Evolutionary conservation across 2,113 vertebrate genomes (phyloP), one percentile per base, ranked within the genome.

Genomic region (Sceloporus tristichus): DNA sequence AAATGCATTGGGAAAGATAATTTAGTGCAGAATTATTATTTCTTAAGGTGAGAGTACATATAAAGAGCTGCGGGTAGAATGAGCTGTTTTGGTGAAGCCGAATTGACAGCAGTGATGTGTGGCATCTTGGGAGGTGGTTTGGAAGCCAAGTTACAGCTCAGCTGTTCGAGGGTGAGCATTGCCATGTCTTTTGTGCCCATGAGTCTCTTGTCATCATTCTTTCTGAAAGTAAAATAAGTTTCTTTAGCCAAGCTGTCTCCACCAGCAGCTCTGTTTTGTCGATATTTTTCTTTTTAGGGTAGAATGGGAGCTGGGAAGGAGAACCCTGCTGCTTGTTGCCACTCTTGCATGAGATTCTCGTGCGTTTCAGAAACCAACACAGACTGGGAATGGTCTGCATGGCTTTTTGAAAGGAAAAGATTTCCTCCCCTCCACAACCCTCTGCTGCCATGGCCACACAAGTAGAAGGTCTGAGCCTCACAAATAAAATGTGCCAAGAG

Each of bases 381-480:
- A 21, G 38, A 66, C 27, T 75, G 53, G 53, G 71, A 40, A 62
- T 8, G n/a, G 53, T 59, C 42, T 19, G 1, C 7, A 4, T 68
- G 48, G 78, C 19, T 27, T 79, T 81, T 21, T 42, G 77, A 56
- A 82, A 79, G 38, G 34, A 29, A 62, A 14, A 82, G 74, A 1
- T 65, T 40, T 19, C 4, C 71, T 18, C 38, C 38, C 38, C 74
- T 42, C 74, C 56, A 4, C 16, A 10, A 25, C 29, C 42, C 21
- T 53, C 27, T 10, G 27, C 4, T 56, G 13, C 38, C 6, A 13
- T 48, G 13, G 9, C 76, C 68, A 0, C 54, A 23, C 74, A 66
- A 84, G 79, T 0, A 6, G 79, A 38, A 38, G 75, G 66, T 5
- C 81, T 14, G 40, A 3, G 8, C 13, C 70, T 38, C 2, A 10